Base-by-base conservation (phyloP, 2,113 vertebrate genomes). In the Neolamprologus devosi region DNA sequence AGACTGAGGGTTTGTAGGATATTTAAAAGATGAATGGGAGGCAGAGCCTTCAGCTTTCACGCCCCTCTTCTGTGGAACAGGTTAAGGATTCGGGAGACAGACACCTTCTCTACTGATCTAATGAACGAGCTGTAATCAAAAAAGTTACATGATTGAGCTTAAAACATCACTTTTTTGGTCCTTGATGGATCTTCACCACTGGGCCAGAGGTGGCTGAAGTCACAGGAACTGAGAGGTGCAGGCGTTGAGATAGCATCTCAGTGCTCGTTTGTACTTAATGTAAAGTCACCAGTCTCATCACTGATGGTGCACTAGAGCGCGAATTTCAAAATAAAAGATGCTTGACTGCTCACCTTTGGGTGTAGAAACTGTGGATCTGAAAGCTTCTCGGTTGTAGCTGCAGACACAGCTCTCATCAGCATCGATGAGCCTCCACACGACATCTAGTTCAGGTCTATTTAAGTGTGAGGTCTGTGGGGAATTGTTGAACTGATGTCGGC, bases 111-210 rank as follows among this genome's bases (percentile, higher is more conserved):
- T 57, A 26, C 55, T 0, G 14, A 58, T 3, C 57, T 60, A 60
- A 60, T 60, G 26, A 58, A 58, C 4, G 4, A 21, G 33, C 19
- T 37, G 19, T 21, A 21, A 37, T 68, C 63, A 5, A 13, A 40
- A 58, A 8, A n/a, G 33, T 2, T 40, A 13, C 1, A 40, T 0
- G 1, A 40, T 14, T 0, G 7, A 21, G n/a, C 1, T n/a, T 40
- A 68, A 40, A 70, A 42, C 35, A 16, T 40, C 65, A 21, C 19
- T 65, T 5, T 1, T 17, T 19, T 5, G 5, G 3, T n/a, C 65
- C 0, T 42, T 70, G 65, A 21, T 16, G 65, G 65, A 70, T 16
- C 37, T 42, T 70, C 65, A 40, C 1, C 65, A 42, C 35, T 45
- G 13, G 40, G 13, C 40, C 68, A 73, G 40, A 73, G 3, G 14